Conservation (phyloP, 2,113 vertebrate genomes). For the Asarcornis scutulata region DNA sequence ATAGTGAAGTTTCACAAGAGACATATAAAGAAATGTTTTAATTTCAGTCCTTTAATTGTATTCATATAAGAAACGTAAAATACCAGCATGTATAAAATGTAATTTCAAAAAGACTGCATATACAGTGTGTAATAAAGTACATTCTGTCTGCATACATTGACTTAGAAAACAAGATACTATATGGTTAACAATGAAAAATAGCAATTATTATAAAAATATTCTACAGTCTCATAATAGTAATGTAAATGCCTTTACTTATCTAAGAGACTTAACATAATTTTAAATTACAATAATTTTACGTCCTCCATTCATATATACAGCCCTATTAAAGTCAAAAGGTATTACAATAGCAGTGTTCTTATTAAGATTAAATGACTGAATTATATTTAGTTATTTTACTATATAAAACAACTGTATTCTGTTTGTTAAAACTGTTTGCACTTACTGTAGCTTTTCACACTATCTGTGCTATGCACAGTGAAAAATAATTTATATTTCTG, state of each 20-base stretch:
- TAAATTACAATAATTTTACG: slow-evolving; percentile 77
- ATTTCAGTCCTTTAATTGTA: slow-evolving; percentile 63
- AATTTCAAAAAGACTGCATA: slow-evolving; percentile 64
- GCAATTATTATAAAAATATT: slow-evolving; percentile 78
- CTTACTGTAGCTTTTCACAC: slow-evolving; percentile 49
- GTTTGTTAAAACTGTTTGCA: slow-evolving; percentile 60
- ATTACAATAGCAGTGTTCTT: slow-evolving; percentile 72
- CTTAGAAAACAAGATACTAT: slow-evolving; percentile 76
- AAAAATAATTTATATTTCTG: slow-evolving; percentile 33
- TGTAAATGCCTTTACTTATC: slow-evolving; percentile 74
- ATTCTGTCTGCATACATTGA: slow-evolving; percentile 61
- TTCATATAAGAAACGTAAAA: slow-evolving; percentile 67
- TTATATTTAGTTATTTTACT: slow-evolving; percentile 67
- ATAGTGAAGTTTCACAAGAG: slow-evolving; percentile 39
- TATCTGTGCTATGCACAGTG: neutral
- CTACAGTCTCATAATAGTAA: slow-evolving; percentile 70
- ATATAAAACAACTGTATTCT: slow-evolving; percentile 55
- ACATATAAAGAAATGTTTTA: slow-evolving; percentile 40
- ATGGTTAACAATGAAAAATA: slow-evolving; percentile 77
- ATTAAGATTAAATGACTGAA: slow-evolving; percentile 77
- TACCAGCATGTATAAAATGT: slow-evolving; percentile 54
- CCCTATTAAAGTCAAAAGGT: slow-evolving; percentile 72
- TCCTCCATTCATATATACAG: slow-evolving; percentile 66
- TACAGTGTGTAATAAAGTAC: slow-evolving; percentile 53
- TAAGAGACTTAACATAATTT: slow-evolving; percentile 75